Evolutionary conservation across 1,140 invertebrate genomes (phyloP).

Genomic region (Homalodisca vitripennis): DNA sequence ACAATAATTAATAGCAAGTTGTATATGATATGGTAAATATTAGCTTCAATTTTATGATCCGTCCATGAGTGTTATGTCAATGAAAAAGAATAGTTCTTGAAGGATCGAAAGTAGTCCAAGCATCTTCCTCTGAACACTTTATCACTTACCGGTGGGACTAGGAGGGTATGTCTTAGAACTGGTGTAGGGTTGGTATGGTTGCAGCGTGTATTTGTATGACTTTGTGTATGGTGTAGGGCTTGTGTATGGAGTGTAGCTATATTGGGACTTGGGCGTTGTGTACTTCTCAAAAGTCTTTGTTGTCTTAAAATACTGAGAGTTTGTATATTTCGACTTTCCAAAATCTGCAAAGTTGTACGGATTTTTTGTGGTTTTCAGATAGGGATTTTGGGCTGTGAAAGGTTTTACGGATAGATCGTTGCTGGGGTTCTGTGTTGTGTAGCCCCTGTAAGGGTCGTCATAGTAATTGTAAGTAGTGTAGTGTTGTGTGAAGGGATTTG

Average conservation of each 20-base stretch:
- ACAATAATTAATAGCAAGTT: no score
- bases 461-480: slow-evolving; percentile 10
- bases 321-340: slow-evolving; percentile 22
- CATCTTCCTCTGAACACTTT: neutral
- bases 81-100: neutral
- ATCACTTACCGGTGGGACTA: neutral
- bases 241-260: neutral
- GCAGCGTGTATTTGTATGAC: neutral
- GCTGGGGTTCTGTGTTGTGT: slow-evolving; percentile 22
- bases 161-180: neutral
- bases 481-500: slow-evolving; percentile 18
- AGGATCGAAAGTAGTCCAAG: neutral
- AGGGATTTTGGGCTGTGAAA: neutral
- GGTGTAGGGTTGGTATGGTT: slow-evolving; percentile 5
- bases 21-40: no score
- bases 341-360: slow-evolving; percentile 33
- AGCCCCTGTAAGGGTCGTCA: slow-evolving; percentile 9
- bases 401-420: slow-evolving; percentile 19
- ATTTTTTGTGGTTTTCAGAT: slow-evolving; percentile 25
- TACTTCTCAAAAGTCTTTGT: slow-evolving; percentile 16
- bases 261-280: neutral
- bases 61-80: neutral
- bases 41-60: no score
- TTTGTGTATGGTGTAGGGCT: slow-evolving; percentile 11
- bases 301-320: neutral